Evolutionary conservation across 2,888 invertebrate genomes (phyloP).

Genomic region (Kuschelorhynchus macadamiae): DNA sequence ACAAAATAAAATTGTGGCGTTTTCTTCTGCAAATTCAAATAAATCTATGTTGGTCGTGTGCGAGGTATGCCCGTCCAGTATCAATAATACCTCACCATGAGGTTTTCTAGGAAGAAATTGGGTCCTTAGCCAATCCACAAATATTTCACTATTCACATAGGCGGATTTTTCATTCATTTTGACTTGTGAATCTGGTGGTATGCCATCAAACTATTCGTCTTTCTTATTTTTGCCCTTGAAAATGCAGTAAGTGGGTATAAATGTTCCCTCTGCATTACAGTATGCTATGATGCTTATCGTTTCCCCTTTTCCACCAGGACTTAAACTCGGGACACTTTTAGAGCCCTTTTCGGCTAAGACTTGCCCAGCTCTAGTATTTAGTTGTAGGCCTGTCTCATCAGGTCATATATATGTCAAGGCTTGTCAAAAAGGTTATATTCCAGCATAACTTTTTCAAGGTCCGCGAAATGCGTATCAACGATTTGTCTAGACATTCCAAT

Average conservation of each 20-base stretch:
- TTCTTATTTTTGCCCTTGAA: slow-evolving; percentile 31
- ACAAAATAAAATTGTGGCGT: slow-evolving; percentile 22
- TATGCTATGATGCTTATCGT: slow-evolving; percentile 37
- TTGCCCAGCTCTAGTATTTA: slow-evolving; percentile 30
- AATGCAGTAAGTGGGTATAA: slow-evolving; percentile 32
- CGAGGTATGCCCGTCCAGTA: slow-evolving; percentile 21
- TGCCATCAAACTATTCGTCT: slow-evolving; percentile 22
- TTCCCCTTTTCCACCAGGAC: slow-evolving; percentile 27
- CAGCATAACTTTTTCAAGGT: slow-evolving; percentile 10
- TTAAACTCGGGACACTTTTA: slow-evolving; percentile 27
- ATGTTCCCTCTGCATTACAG: slow-evolving; percentile 33
- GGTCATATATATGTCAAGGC: slow-evolving; percentile 11
- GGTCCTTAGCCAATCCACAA: slow-evolving; percentile 7
- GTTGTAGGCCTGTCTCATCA: slow-evolving; percentile 18
- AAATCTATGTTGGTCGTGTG: slow-evolving; percentile 17
- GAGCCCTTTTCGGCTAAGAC: slow-evolving; percentile 27
- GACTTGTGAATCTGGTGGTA: slow-evolving; percentile 17
- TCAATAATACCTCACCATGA: slow-evolving; percentile 11
- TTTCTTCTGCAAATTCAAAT: slow-evolving; percentile 27
- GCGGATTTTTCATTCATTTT: neutral
- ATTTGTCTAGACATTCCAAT: too few relatives aligned
- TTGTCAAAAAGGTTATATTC: slow-evolving; percentile 10
- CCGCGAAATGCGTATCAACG: slow-evolving; percentile 10
- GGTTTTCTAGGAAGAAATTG: slow-evolving; percentile 25
- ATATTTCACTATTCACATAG: slow-evolving; percentile 8